Conservation (phyloP, 2,797 vertebrate genomes). For the Luscinia luscinia region DNA sequence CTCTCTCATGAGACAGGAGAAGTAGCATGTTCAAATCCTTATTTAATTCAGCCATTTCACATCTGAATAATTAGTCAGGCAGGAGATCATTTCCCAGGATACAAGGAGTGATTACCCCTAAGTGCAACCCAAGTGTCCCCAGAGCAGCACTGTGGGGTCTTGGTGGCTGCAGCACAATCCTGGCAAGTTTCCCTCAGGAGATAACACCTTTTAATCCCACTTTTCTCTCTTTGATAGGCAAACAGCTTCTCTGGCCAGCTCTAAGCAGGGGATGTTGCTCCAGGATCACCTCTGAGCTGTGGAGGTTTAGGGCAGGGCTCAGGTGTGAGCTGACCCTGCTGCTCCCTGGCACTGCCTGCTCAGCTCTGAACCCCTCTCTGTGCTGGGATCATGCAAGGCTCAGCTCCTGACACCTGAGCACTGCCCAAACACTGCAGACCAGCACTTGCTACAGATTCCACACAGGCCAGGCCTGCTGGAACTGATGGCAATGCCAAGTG, state of each 20-base stretch:
- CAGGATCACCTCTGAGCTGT: rapidly evolving
- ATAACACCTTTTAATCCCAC: rapidly evolving
- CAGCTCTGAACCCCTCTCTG: neutral
- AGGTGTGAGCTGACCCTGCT: neutral
- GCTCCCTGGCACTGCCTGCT: neutral
- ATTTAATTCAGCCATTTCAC: constrained; percentile 13
- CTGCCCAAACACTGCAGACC: neutral
- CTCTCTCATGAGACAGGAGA: neutral
- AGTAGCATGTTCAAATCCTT: neutral
- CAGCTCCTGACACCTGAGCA: neutral
- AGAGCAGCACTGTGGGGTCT: neutral
- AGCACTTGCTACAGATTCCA: neutral
- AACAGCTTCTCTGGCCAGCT: neutral
- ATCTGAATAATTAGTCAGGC: neutral
- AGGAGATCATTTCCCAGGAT: neutral
- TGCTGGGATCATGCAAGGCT: rapidly evolving
- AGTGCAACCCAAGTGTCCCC: rapidly evolving
- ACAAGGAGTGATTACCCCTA: neutral
- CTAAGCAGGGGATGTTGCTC: neutral
- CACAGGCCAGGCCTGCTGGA: neutral
- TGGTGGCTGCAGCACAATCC: neutral
- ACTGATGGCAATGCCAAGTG: neutral
- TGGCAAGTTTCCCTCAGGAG: neutral
- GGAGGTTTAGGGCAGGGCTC: neutral
- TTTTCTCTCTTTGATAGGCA: neutral